These are phyloP conservation scores for Hyperopisus bebe DNA, from an alignment of 2,113 vertebrate genomes.

Conservation along the genomic window DNA sequence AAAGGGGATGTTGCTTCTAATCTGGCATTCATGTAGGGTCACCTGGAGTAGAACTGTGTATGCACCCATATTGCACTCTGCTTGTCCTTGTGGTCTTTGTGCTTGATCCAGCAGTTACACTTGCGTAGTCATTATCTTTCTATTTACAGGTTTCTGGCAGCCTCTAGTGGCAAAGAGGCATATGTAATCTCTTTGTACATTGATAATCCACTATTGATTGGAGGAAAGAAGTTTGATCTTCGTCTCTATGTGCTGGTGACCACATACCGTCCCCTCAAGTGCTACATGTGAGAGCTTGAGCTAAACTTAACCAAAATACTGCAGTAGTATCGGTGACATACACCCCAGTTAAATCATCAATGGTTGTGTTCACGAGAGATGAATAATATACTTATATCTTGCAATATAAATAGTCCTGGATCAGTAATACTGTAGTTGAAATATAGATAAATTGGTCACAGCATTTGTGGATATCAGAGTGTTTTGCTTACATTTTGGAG, in stretches of 20 bases:
- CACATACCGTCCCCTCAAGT: constrained; percentile 86
- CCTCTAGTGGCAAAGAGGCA: constrained; percentile 81
- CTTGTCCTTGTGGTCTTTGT: neutral
- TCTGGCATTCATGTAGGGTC: neutral
- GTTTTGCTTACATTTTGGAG: neutral
- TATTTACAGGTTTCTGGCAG: constrained; percentile 74
- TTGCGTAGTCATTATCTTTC: neutral
- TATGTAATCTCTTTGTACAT: constrained; percentile 98
- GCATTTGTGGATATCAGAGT: neutral
- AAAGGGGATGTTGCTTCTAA: neutral
- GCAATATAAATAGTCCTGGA: neutral
- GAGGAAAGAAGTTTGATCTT: constrained; percentile 95
- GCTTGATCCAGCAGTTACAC: neutral
- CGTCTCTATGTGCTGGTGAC: constrained; percentile 91
- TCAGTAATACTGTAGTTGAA: neutral
- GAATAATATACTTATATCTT: neutral
- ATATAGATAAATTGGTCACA: neutral
- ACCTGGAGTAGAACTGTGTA: neutral
- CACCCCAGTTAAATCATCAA: neutral
- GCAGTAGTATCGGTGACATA: neutral
- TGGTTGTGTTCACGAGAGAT: neutral
- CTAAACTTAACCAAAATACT: neutral
- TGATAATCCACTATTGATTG: constrained; percentile 87
- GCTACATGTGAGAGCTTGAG: constrained; percentile 82
- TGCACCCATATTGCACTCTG: neutral